These are phyloP conservation scores for Drosophila tristis DNA, from an alignment of 1,140 invertebrate species.

Conservation along the genomic window DNA sequence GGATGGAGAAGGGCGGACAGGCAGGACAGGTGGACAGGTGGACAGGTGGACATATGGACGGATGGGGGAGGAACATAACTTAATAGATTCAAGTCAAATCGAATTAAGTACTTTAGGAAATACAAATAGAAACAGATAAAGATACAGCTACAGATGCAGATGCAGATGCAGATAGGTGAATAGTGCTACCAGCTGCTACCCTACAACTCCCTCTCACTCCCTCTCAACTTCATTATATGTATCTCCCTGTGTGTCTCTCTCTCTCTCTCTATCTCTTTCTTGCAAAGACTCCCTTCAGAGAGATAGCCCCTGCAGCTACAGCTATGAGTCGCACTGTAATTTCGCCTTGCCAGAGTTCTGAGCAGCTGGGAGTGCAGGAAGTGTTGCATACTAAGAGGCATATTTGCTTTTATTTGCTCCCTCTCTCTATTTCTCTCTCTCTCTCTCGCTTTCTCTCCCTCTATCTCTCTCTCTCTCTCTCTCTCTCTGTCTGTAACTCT, in stretches of 20 bases:
- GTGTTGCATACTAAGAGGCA: slow-evolving; percentile 32
- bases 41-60: no score
- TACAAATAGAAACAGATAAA: no score
- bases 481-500: slow-evolving; percentile 25
- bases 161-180: no score
- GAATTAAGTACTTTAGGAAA: no score
- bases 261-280: no score
- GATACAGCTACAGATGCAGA: no score
- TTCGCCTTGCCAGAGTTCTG: background rate
- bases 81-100: no score
- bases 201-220: no score
- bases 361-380: slow-evolving; percentile 4
- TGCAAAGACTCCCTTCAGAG: no score
- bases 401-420: slow-evolving; percentile 32
- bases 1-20: slow-evolving; percentile 14
- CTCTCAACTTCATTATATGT: no score
- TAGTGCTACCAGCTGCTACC: no score
- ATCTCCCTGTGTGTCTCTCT: no score
- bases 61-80: background rate
- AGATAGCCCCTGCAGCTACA: background rate
- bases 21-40: slow-evolving; percentile 7
- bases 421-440: slow-evolving; percentile 11
- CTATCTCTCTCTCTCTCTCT: slow-evolving; percentile 8
- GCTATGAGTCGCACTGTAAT: background rate
- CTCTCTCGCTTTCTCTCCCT: slow-evolving; percentile 5